Evolutionary conservation across 2,113 vertebrate species (phyloP), one percentile per base, ranked within the genome.

Genomic region (Cercopithecus mona): DNA sequence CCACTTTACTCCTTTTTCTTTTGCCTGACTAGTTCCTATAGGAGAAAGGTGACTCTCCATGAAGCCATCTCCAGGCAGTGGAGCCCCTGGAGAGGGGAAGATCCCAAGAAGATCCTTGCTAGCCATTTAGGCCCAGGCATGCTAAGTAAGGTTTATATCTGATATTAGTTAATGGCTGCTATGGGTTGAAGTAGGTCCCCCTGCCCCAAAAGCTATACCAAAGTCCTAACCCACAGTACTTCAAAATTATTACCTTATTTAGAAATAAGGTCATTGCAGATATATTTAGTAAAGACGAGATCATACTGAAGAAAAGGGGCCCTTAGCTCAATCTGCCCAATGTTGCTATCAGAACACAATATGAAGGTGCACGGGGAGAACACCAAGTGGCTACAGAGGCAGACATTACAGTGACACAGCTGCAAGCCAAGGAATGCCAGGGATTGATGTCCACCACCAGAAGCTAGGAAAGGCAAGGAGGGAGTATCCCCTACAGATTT

Each of bases 111-210:
- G 95, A 76, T 27, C 59, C 2, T 1, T 0, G 43, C 35, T 84
- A 94, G 94, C 72, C 93, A 88, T 93, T 96, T 94, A 97, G 89
- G 93, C 83, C 17, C 78, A 86, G 70, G 82, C 70, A 73, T 17
- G 90, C 78, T 95, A 95, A 25, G 72, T 88, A 92, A 50, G 0
- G 40, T 43, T 92, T 64, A 66, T 92, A 96, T 91, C 93, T 96
- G 97, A 88, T 96, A 93, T 97, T 97, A 97, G 92, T 98, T 97
- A 97, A 98, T 98, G 32, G 55, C 57, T 59, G 8, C 4, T 78
- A 8, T 35, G 6, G 17, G 9, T 70, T 94, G 50, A 94, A 66
- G 86, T 59, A 35, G 66, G 57, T 43, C 27, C 12, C 1, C 8
- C 17, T 70, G 35, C 64, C 13, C 6, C 27, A 30, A 86, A 95